Percentiles rank a stretch among this genome's conserved stretches.
phyloP scores from a whole-genome alignment of 2,113 vertebrate species.

The Pontoporia blainvillei region DNA sequence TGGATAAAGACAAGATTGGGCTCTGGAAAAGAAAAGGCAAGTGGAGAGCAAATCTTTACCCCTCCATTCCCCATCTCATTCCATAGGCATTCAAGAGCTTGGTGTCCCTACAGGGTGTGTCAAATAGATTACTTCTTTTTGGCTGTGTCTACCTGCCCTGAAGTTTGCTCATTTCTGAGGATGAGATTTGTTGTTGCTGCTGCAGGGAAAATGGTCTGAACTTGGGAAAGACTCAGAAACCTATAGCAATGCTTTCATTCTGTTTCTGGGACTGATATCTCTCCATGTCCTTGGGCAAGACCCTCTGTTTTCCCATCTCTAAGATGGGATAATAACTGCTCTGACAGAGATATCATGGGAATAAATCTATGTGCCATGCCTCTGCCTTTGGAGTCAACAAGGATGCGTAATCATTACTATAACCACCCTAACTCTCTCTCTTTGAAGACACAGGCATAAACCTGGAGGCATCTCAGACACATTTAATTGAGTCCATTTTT shows the following conservation, averaged over 20 bases:
- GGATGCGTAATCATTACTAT: conserved; percentile 22
- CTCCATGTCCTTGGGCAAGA: background rate
- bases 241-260: background rate
- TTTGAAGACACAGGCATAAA: conserved; percentile 72
- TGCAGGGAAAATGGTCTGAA: background rate
- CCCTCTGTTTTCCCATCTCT: conserved; percentile 36
- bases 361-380: background rate
- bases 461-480: conserved; percentile 69
- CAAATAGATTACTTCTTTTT: background rate
- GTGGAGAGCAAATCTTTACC: background rate
- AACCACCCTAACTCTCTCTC: conserved; percentile 59
- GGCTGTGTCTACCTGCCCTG: background rate
- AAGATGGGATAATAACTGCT: conserved; percentile 54
- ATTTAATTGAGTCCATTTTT: conserved; percentile 71
- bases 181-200: background rate
- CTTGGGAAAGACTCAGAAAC: background rate
- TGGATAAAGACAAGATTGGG: background rate
- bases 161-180: background rate
- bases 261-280: conserved; percentile 7
- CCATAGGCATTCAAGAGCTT: background rate
- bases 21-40: background rate
- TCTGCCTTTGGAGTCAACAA: conserved; percentile 57
- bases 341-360: conserved; percentile 14
- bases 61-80: background rate
- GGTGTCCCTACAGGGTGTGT: background rate